Percentiles rank a stretch among this genome's conserved stretches.
These are phyloP conservation scores for Metallyticus violacea DNA, from an alignment of 2,888 invertebrate genomes.

Conservation along the genomic window DNA sequence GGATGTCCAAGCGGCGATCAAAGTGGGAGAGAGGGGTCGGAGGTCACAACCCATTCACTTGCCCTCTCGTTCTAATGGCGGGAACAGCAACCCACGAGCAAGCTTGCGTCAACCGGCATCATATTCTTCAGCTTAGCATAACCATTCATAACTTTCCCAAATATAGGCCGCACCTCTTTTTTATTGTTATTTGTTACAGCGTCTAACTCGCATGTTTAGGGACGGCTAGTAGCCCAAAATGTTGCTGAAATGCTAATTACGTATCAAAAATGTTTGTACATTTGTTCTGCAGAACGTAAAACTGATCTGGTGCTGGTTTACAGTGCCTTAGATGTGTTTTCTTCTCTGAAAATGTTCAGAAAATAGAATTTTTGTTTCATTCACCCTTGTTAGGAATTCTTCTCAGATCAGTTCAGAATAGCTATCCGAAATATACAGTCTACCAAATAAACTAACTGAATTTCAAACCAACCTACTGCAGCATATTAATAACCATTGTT, in stretches of 20 bases:
- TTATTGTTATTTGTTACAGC: not conserved
- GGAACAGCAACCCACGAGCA: not conserved
- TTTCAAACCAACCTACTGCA: no score
- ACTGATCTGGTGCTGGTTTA: no score
- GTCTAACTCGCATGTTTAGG: not conserved
- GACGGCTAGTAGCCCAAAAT: not conserved
- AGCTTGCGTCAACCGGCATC: not conserved
- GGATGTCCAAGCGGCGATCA: not conserved
- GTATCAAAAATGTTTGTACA: no score
- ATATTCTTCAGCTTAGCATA: not conserved
- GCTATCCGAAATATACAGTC: no score
- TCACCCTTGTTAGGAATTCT: no score
- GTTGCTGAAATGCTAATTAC: not conserved
- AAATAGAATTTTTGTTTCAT: no score
- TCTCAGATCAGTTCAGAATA: no score
- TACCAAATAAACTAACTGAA: no score
- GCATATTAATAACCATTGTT: no score
- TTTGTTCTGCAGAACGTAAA: no score
- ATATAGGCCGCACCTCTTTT: not conserved
- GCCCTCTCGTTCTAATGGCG: not conserved
- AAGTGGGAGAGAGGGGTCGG: not conserved
- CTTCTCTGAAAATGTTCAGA: no score
- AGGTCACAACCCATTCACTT: not conserved
- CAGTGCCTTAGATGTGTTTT: no score
- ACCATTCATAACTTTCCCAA: not conserved